Evolutionary conservation across 2,113 vertebrate species (phyloP).

Genomic region (Macquaria ambigua): DNA sequence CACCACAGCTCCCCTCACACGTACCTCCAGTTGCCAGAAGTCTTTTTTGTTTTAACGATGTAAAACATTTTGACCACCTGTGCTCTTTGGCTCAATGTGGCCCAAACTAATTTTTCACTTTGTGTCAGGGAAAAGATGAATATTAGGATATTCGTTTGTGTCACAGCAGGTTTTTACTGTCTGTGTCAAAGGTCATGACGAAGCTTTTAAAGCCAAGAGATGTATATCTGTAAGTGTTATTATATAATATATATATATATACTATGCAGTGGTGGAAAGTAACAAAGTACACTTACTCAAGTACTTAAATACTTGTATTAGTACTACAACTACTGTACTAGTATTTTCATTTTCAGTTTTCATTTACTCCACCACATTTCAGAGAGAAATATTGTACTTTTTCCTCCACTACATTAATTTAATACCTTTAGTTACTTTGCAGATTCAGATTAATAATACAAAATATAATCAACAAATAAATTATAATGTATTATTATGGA

Average conservation of each 20-base stretch:
- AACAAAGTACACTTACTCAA: too few relatives aligned
- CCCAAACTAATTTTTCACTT: conserved; percentile 38
- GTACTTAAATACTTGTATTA: too few relatives aligned
- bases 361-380: too few relatives aligned
- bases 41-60: background rate
- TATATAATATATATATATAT: background rate
- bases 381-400: too few relatives aligned
- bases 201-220: background rate
- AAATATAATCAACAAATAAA: too few relatives aligned
- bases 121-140: conserved; percentile 31
- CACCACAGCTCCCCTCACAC: conserved; percentile 45
- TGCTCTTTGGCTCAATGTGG: conserved; percentile 3
- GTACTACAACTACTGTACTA: too few relatives aligned
- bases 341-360: too few relatives aligned
- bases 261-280: background rate
- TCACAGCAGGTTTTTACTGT: background rate
- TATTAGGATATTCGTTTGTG: background rate
- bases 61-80: conserved; percentile 64
- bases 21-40: conserved; percentile 35
- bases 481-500: too few relatives aligned
- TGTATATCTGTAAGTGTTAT: background rate
- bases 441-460: too few relatives aligned
- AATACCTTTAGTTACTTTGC: too few relatives aligned
- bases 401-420: too few relatives aligned
- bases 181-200: background rate